These are phyloP conservation scores for Syrrhaptes paradoxus DNA, from an alignment of 2,113 vertebrate species.

Conservation along the genomic window DNA sequence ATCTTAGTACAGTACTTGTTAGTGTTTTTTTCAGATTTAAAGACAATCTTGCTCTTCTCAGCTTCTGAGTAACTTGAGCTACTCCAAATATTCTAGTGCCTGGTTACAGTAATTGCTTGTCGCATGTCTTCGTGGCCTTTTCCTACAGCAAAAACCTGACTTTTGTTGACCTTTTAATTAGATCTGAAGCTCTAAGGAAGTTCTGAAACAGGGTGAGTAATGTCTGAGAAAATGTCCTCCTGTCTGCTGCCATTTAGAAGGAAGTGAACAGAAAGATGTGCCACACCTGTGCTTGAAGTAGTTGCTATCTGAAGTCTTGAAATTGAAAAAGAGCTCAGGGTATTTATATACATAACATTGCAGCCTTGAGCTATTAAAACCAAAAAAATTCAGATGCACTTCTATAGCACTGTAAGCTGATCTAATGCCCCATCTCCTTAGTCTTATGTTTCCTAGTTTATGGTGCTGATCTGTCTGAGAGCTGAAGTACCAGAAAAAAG, in stretches of 20 bases:
- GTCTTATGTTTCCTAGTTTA: background rate
- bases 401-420: background rate
- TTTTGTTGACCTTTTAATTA: slow-evolving; percentile 56
- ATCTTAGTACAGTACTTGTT: background rate
- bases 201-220: slow-evolving; percentile 40
- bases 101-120: slow-evolving; percentile 19
- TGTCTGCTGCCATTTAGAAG: background rate
- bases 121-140: background rate
- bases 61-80: background rate
- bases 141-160: background rate
- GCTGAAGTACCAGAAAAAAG: background rate
- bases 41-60: background rate
- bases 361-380: background rate
- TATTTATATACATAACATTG: background rate
- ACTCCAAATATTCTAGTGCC: background rate
- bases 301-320: background rate
- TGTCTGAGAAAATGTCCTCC: slow-evolving; percentile 24
- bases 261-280: slow-evolving; percentile 41
- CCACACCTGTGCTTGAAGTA: slow-evolving; percentile 37
- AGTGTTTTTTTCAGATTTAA: background rate
- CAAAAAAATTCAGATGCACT: background rate
- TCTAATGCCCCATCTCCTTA: background rate
- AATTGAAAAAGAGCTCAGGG: background rate
- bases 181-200: background rate
- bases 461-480: background rate